Conservation (phyloP, 1,140 invertebrate genomes). For the Manduca sexta region DNA sequence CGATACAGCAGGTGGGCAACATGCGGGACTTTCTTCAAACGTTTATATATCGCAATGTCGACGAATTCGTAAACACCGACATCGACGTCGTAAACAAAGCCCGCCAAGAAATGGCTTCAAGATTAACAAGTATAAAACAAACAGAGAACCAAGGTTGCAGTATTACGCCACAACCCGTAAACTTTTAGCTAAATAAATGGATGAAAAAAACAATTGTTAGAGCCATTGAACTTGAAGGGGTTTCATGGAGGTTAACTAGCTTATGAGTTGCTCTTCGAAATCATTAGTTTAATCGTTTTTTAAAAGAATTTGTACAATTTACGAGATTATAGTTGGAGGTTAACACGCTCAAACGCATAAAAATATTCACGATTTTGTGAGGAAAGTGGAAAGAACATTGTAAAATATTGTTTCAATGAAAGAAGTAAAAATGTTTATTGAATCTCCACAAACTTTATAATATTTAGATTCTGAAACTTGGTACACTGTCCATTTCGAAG, state of each 20-base stretch:
- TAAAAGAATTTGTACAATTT: too few species aligned
- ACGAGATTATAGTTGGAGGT: too few species aligned
- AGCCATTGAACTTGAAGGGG: conserved; percentile 7
- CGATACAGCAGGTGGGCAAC: conserved; percentile 17
- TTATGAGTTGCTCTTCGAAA: too few species aligned
- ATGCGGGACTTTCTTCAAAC: conserved; percentile 37
- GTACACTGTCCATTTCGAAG: too few species aligned
- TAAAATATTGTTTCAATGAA: too few species aligned
- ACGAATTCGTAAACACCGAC: conserved; percentile 43
- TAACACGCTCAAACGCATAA: too few species aligned
- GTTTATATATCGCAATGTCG: conserved; percentile 45
- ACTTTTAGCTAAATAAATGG: conserved; percentile 2
- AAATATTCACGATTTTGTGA: too few species aligned
- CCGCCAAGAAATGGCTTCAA: conserved; percentile 32
- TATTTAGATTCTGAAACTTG: too few species aligned
- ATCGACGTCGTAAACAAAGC: conserved; percentile 39
- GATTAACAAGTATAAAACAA: conserved; percentile 8
- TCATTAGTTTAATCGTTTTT: too few species aligned
- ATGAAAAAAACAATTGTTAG: conserved; percentile 1
- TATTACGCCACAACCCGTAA: neutral
- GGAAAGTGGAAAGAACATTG: too few species aligned
- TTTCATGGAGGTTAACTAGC: neutral
- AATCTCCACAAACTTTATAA: too few species aligned
- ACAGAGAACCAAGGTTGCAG: conserved; percentile 7
- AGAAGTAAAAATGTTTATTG: too few species aligned